Conservation (phyloP, 2,113 vertebrate genomes). For the Sinocyclocheilus grahami region DNA sequence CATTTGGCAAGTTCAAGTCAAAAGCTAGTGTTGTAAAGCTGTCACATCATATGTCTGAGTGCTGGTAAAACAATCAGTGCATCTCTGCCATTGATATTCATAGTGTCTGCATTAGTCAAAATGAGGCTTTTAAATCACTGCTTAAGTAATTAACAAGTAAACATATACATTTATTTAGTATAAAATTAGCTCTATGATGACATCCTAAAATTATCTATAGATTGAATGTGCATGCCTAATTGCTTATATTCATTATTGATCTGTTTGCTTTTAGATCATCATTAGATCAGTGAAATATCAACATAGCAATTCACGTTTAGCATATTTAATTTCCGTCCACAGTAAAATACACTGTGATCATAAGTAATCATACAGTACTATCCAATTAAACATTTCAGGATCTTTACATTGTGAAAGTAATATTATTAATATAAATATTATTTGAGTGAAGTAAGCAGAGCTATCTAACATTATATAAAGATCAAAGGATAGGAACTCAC, state of each 20-base stretch:
- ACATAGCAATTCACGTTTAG: neutral
- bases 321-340: neutral
- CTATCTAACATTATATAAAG: neutral
- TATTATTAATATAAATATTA: neutral
- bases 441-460: neutral
- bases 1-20: neutral
- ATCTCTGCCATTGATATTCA: neutral
- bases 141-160: slow-evolving; percentile 34
- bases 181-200: neutral
- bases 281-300: neutral
- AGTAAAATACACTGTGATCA: neutral
- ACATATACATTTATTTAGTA: neutral
- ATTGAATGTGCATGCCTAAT: neutral
- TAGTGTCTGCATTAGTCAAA: slow-evolving; percentile 43
- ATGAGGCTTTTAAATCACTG: slow-evolving; percentile 21
- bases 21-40: slow-evolving; percentile 26
- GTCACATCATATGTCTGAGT: neutral
- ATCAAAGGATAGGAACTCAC: slow-evolving; percentile 57
- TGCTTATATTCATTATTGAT: neutral
- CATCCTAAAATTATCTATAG: neutral
- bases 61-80: neutral
- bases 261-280: neutral
- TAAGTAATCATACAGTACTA: neutral
- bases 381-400: neutral
- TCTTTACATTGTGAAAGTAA: no score